phyloP scores from a whole-genome alignment of 2,888 invertebrate species.

The Pemphredon lugubris region DNA sequence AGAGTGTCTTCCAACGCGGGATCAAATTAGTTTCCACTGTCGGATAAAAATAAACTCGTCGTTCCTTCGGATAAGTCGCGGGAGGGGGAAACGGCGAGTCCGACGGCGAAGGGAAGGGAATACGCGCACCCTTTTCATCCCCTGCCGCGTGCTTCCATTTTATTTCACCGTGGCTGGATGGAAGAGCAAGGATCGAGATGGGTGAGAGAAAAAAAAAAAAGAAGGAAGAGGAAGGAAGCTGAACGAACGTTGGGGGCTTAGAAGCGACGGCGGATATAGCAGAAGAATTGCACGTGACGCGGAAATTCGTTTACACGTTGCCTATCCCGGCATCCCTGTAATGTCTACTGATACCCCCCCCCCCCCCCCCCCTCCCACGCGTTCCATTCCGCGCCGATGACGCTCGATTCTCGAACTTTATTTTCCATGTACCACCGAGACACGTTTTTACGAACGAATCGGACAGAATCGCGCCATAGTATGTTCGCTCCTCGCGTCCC shows the following conservation, averaged over 20 bases:
- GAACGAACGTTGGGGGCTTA: conserved; percentile 2
- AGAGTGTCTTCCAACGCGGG: conserved; percentile 58
- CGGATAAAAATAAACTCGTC: conserved; percentile 63
- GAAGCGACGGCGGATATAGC: conserved; percentile 36
- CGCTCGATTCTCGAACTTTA: conserved; percentile 40
- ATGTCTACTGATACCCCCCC: conserved; percentile 53
- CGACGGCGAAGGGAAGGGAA: neutral
- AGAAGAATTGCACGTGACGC: conserved; percentile 58
- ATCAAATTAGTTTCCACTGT: conserved; percentile 67
- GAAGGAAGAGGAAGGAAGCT: neutral
- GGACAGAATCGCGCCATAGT: no score
- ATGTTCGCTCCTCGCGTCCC: no score
- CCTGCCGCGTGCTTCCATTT: conserved; percentile 32
- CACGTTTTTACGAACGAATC: conserved; percentile 30
- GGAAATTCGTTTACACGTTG: conserved; percentile 64
- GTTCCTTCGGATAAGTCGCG: conserved; percentile 3
- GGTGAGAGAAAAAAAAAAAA: conserved; percentile 2
- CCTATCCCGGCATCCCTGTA: conserved; percentile 39
- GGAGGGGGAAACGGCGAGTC: neutral
- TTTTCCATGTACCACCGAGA: conserved; percentile 25
- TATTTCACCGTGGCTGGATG: conserved; percentile 35
- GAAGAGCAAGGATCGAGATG: conserved; percentile 29
- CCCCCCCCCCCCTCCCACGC: no score
- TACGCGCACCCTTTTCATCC: conserved; percentile 30
- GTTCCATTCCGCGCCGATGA: conserved; percentile 54